phyloP scores from a whole-genome alignment of 2,113 vertebrate species.

The Stegostoma tigrinum region DNA sequence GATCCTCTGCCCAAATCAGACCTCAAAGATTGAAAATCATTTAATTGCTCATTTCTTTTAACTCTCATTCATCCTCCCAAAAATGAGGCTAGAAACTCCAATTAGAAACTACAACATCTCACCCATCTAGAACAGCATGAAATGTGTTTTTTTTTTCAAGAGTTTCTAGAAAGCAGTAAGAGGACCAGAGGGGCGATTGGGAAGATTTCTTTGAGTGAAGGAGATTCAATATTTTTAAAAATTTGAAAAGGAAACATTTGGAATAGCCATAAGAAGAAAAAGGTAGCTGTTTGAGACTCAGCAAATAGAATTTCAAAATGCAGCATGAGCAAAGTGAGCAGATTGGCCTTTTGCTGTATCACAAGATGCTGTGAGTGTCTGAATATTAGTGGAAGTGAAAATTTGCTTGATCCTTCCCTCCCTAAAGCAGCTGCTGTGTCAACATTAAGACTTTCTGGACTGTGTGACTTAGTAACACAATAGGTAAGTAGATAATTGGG shows the following conservation, averaged over 20 bases:
- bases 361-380: too few relatives aligned
- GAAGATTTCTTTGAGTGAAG: not conserved
- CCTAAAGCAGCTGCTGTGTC: not conserved
- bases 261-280: too few relatives aligned
- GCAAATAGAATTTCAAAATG: not conserved
- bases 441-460: not conserved
- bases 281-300: not conserved
- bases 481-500: not conserved
- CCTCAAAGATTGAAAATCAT: not conserved
- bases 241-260: too few relatives aligned
- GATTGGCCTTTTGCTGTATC: not conserved
- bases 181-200: not conserved
- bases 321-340: not conserved
- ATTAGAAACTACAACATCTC: not conserved
- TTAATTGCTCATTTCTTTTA: not conserved
- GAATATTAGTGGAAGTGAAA: not conserved
- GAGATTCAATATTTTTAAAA: not conserved
- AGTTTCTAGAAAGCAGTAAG: not conserved
- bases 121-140: too few relatives aligned
- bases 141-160: not conserved
- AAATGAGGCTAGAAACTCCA: not conserved
- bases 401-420: not conserved
- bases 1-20: not conserved
- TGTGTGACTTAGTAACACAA: not conserved
- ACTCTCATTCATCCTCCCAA: not conserved